phyloP scores from a whole-genome alignment of 2,888 invertebrate genomes.

The Eucera pruinosa region DNA sequence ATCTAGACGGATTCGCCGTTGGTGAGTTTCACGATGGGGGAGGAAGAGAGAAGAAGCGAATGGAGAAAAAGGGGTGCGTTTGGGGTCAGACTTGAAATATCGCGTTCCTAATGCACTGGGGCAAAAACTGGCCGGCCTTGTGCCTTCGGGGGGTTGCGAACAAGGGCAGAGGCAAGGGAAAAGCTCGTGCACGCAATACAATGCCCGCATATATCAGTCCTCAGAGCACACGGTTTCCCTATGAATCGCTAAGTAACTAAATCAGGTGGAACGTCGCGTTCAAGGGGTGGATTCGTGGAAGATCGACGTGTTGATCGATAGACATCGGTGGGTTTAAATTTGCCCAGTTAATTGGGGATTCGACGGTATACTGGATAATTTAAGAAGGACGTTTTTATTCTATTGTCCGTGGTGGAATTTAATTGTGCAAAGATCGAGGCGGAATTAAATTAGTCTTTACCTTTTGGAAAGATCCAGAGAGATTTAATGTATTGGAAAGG shows the following conservation, averaged over 20 bases:
- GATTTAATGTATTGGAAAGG: background rate
- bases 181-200: constrained; percentile 67
- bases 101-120: constrained; percentile 73
- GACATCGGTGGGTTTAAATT: constrained; percentile 4
- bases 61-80: constrained; percentile 43
- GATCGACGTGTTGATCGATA: constrained; percentile 7
- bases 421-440: background rate
- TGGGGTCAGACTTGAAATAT: constrained; percentile 71
- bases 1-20: constrained; percentile 35
- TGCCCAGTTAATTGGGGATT: constrained; percentile 2
- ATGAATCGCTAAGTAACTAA: constrained; percentile 67
- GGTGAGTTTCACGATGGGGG: constrained; percentile 51
- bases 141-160: constrained; percentile 45
- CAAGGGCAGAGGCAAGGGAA: constrained; percentile 49
- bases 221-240: constrained; percentile 41
- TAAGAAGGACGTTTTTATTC: constrained; percentile 3
- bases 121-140: constrained; percentile 66
- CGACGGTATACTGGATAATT: constrained; percentile 8
- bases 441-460: background rate
- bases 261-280: constrained; percentile 56
- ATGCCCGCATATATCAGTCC: constrained; percentile 69
- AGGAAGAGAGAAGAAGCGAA: too few relatives aligned
- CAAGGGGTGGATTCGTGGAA: constrained; percentile 5
- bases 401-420: background rate
- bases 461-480: background rate